Evolutionary conservation across 2,797 vertebrate species (phyloP), one percentile per base, ranked within the genome.

Genomic region (Takifugu ocellatus): DNA sequence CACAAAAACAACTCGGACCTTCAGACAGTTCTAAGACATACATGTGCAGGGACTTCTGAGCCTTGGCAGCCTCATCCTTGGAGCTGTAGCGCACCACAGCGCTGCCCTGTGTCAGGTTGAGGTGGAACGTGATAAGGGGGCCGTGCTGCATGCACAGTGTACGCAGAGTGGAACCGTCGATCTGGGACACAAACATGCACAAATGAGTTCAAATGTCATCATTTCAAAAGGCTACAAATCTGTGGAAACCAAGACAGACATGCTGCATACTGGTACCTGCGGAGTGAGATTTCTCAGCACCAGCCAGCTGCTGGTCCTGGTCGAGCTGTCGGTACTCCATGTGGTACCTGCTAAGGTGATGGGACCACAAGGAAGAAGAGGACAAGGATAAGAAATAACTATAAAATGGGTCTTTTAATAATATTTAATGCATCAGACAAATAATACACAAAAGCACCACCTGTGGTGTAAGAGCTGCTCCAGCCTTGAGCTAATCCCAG

Each of bases 11-110:
- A 2, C 44, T 21, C 16, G 1, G 16, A 21, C 4, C 44, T 21
- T 46, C 44, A 21, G n/a, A 46, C 16, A 5, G 24, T n/a, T 49
- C 31, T 11, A 5, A 49, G 47, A 79, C 92, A 0, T 90, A 98
- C 97, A 98, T 98, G 92, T 98, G 96, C 87, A 98, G 92, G 89
- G 97, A 99, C 85, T 99, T 99, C 82, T 99, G 97, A 81, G 97
- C 97, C 88, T 99, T 99, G 83, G 95, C 93, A 46, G 97, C 96
- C 77, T 98, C 96, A 52, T 98, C 97, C 92, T 96, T 96, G 84
- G 96, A 98, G 89, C 95, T 98, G 91, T 99, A 99, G 75, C 96
- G 94, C 83, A 99, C 96, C 82, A 99, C 94, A 54, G 95, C 95
- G 39, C 95, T 98, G 82, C 97, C 97, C 88, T 99, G 97, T 0